Base-by-base conservation (phyloP, 2,888 invertebrate genomes). In the Ephialtes manifestator region DNA sequence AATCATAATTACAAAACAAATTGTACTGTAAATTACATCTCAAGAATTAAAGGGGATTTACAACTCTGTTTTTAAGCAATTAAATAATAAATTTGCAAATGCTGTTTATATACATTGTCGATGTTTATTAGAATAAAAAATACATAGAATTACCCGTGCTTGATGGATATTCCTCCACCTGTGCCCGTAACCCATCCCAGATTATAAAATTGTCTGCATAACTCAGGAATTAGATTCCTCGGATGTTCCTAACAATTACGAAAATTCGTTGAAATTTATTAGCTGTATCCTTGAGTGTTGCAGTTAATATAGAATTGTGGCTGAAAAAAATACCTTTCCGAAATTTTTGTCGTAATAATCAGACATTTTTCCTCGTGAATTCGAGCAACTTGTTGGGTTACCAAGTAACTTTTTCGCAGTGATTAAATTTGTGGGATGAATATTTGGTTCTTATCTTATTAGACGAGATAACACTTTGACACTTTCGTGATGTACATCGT, bases 121-220 rank as follows among this genome's bases (percentile, higher is more conserved):
- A 20, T 11, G 43, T 53, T 46, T 24, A 35, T n/a, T 13, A 35
- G 24, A 58, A 24, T 70, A 5, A 20, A 28, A 51, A 68, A 58
- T 24, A 15, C 1, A 51, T 11, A 18, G 13, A 92, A 94, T 94
- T 94, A 97, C 98, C 97, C 97, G 87, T 96, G 94, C 94, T 97
- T 98, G 55, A 99, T 98, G 88, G 98, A 98, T 87, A 99, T 98
- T 67, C 98, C 98, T 67, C 99, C 99, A 18, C 99, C 99, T 31
- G 99, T 99, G 7, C 99, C 99, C 4, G 98, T 98, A 0, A 99
- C 99, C 99, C 99, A 99, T 91, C 99, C 99, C 71, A 98, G 95
- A 89, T 97, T 94, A 94, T 99, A 99, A 94, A 99, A 99, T 93
- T 97, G 97, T 76, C 96, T 95, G 92, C 99, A 98, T 74, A 99